phyloP scores from a whole-genome alignment of 37 sponge, comb jelly and placozoan species.

The Spongia lamella region DNA sequence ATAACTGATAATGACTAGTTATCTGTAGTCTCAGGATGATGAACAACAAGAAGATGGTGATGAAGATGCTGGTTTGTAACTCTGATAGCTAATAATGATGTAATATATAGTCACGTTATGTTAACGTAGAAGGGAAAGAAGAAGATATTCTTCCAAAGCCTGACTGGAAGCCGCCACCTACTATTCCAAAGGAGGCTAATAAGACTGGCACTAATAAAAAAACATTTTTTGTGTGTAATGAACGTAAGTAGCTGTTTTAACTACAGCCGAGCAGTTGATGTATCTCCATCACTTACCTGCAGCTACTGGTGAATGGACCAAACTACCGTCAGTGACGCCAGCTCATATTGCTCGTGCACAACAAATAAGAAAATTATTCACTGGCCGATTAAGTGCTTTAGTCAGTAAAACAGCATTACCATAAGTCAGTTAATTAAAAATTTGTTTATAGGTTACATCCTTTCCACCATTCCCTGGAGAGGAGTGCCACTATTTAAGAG shows the following conservation, averaged over 20 bases:
- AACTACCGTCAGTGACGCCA: conserved; percentile 93
- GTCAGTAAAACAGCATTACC: conserved; percentile 5
- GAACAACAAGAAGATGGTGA: conserved; percentile 59
- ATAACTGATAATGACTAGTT: too few species aligned
- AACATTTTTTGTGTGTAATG: conserved; percentile 94
- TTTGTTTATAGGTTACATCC: conserved; percentile 45
- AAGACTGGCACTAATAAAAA: conserved; percentile 95
- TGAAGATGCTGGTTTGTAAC: conserved; percentile 44
- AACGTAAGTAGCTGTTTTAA: conserved; percentile 59
- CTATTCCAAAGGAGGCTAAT: conserved; percentile 86
- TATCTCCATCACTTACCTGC: not conserved
- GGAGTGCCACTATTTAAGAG: conserved; percentile 89
- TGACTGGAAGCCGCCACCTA: conserved; percentile 94
- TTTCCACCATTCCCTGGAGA: conserved; percentile 96
- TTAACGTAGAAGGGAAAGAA: conserved; percentile 33
- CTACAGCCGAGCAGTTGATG: not conserved
- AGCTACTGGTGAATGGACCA: conserved; percentile 93
- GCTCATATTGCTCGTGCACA: conserved; percentile 80
- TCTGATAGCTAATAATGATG: not conserved
- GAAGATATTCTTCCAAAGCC: conserved; percentile 82
- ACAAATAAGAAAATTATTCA: conserved; percentile 87
- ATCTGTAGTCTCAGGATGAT: conserved; percentile 36
- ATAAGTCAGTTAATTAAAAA: not conserved
- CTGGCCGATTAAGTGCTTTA: conserved; percentile 82
- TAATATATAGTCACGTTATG: not conserved